phyloP scores from a whole-genome alignment of 2,113 vertebrate genomes.

The Seriola dumerili region DNA sequence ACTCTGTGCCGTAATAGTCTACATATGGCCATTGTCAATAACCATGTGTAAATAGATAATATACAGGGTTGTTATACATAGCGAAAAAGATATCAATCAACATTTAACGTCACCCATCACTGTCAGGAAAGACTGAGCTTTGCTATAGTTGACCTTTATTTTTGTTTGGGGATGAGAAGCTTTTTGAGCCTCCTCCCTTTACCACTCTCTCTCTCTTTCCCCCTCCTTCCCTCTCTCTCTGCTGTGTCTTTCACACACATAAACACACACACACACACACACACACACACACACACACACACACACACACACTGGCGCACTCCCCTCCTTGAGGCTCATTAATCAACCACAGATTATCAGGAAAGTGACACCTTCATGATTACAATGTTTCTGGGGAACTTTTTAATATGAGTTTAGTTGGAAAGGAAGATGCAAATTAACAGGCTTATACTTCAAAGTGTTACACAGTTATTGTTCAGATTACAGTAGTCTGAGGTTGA shows the following conservation, averaged over 20 bases:
- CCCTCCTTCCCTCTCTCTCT: not conserved
- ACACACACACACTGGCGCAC: slow-evolving; percentile 9
- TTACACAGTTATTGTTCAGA: slow-evolving; percentile 55
- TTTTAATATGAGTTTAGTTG: slow-evolving; percentile 68
- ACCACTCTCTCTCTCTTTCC: not conserved
- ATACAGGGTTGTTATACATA: not conserved
- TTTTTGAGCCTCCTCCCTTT: slow-evolving; percentile 11
- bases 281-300: slow-evolving; percentile 19
- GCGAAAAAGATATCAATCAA: not conserved
- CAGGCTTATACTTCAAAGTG: slow-evolving; percentile 44
- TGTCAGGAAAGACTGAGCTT: not conserved
- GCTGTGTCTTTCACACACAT: not conserved
- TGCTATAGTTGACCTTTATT: slow-evolving; percentile 11
- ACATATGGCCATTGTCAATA: not conserved
- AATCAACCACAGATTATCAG: slow-evolving; percentile 80
- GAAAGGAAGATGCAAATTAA: slow-evolving; percentile 68
- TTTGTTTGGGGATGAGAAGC: not conserved
- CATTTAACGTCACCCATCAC: not conserved
- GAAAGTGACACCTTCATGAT: slow-evolving; percentile 78
- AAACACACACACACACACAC: slow-evolving; percentile 16
- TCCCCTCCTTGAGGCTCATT: slow-evolving; percentile 67
- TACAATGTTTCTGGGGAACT: slow-evolving; percentile 65
- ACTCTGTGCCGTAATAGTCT: too few species aligned
- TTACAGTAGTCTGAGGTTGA: slow-evolving; percentile 34
- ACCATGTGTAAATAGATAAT: not conserved